Conservation (phyloP, 2,888 invertebrate species). For the Idaea biselata region DNA sequence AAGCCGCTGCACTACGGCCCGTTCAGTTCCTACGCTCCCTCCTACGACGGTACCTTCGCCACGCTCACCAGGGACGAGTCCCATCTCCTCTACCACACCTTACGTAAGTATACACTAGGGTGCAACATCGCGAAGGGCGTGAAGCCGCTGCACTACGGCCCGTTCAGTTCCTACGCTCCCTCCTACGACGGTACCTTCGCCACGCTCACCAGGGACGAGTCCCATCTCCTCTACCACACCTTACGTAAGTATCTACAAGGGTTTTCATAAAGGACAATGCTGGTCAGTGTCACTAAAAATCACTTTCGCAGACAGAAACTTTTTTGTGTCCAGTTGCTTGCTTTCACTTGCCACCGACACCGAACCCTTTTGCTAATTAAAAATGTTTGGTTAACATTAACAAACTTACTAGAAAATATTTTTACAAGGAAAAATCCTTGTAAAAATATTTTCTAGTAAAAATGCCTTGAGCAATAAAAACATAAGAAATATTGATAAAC, state of each 20-base stretch:
- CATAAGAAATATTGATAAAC: too few relatives aligned
- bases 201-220: conserved; percentile 94
- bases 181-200: conserved; percentile 98
- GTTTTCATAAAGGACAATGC: too few relatives aligned
- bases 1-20: conserved; percentile 96
- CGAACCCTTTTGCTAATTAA: too few relatives aligned
- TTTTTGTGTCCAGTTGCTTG: too few relatives aligned
- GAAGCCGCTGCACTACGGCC: conserved; percentile 95
- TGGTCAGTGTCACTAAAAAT: too few relatives aligned
- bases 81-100: conserved; percentile 93
- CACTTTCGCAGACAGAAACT: too few relatives aligned
- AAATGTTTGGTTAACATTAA: too few relatives aligned
- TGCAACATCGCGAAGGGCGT: conserved; percentile 93
- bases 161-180: conserved; percentile 98
- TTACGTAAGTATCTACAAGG: conserved; percentile 84
- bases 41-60: conserved; percentile 97
- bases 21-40: conserved; percentile 98
- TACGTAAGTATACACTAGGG: conserved; percentile 82
- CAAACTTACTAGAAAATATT: too few relatives aligned
- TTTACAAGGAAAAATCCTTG: too few relatives aligned
- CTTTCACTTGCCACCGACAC: too few relatives aligned
- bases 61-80: conserved; percentile 95
- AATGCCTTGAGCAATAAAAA: too few relatives aligned
- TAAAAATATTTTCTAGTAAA: too few relatives aligned
- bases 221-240: conserved; percentile 93